Evolutionary conservation across 2,113 vertebrate genomes (phyloP), one percentile per base, ranked within the genome.

Genomic region (Elgaria multicarinata): DNA sequence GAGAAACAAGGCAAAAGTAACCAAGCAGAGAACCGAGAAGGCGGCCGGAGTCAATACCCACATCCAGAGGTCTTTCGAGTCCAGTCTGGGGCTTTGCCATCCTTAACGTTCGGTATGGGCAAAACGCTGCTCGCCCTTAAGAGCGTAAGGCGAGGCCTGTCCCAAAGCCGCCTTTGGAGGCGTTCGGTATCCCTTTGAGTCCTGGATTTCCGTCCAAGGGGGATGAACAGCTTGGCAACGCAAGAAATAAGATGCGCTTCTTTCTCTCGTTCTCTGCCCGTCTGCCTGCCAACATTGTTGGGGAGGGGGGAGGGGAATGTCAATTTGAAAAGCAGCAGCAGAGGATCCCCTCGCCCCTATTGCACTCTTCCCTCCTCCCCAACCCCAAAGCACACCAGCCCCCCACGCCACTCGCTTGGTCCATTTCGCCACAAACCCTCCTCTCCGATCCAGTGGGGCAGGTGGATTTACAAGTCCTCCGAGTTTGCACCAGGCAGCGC

Each of bases 1-100:
- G 94, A n/a, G 90, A 92, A 94, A 14, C 94, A 96, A 96, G 97
- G 95, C 95, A 94, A 3, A 96, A 96, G 94, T 95, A 95, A 36
- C 64, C 4, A 16, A 71, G 66, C 77, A 6, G 33, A 28, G 46
- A 55, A 93, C 90, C 89, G 69, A 92, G 93, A 95, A 93, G 95
- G 94, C n/a, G 46, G 55, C 4, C 62, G 77, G 96, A 94, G 93
- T 95, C 95, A 93, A 96, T 96, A 94, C 94, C 93, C 93, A 91
- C 94, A 94, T 85, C 44, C 76, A 93, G 85, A 94, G 96, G 96
- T 92, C 94, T 94, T 94, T 94, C 87, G 81, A 24, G 44, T 67
- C 58, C 46, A 22, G 67, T 55, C 84, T 93, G 94, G 96, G 95
- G 96, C 95, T 97, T 95, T 44, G 76, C 88, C 91, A 94, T 83